phyloP scores from a whole-genome alignment of 2,797 vertebrate genomes.

The Phataginus tricuspis region DNA sequence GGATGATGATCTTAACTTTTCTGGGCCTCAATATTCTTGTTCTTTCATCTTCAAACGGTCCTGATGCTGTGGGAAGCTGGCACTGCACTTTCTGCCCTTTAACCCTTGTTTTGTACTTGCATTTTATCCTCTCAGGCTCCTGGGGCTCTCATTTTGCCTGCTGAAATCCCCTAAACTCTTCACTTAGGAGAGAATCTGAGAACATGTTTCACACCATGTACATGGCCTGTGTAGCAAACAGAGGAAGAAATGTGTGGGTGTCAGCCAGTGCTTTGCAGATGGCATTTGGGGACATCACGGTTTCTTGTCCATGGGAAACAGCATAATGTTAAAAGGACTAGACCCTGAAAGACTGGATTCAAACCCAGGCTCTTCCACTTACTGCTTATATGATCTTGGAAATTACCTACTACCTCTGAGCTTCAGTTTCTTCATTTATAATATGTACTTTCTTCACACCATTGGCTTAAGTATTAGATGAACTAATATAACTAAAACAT shows the following conservation, averaged over 20 bases:
- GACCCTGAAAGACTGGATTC: background rate
- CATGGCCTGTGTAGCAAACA: background rate
- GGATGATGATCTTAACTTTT: background rate
- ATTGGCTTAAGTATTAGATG: background rate
- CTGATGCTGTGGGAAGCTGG: background rate
- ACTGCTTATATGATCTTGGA: background rate
- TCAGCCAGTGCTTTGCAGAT: background rate
- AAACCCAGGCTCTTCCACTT: background rate
- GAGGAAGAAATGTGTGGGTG: background rate
- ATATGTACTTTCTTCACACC: background rate
- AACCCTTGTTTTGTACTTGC: background rate
- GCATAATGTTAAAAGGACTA: background rate
- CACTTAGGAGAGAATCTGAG: background rate
- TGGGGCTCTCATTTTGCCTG: background rate
- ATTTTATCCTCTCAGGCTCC: background rate
- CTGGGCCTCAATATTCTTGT: background rate
- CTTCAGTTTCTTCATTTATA: background rate
- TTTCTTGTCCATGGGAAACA: background rate
- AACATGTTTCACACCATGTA: background rate
- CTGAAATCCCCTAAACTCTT: background rate
- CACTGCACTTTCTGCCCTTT: background rate
- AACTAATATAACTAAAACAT: background rate
- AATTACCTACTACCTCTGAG: background rate
- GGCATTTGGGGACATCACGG: background rate
- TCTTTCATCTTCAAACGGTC: background rate